These are phyloP conservation scores for Ictidomys tridecemlineatus DNA, from an alignment of 2,113 vertebrate species.

Conservation along the genomic window DNA sequence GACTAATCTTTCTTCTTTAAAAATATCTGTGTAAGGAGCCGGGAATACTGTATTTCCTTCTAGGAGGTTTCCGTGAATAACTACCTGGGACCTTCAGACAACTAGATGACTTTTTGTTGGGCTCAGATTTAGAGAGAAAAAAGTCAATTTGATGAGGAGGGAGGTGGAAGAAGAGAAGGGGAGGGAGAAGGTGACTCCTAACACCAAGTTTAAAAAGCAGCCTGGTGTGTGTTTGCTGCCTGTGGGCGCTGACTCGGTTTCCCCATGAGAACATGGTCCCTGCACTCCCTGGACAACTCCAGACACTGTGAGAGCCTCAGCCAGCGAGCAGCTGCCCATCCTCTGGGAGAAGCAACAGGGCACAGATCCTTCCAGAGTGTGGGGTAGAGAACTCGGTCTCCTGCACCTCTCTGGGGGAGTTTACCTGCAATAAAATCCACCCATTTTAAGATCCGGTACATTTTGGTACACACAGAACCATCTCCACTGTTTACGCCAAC, in stretches of 20 bases:
- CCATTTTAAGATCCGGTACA: background rate
- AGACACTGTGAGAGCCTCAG: background rate
- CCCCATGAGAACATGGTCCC: rapidly evolving
- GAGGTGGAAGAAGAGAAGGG: rapidly evolving
- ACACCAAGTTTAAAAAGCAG: no score
- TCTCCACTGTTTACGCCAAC: no score
- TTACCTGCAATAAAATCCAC: background rate
- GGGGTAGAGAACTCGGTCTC: background rate
- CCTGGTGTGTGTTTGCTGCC: background rate
- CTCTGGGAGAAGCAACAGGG: rapidly evolving
- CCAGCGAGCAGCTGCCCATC: rapidly evolving
- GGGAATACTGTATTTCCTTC: background rate
- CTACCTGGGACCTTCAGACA: background rate
- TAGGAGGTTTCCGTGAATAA: background rate
- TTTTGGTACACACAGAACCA: background rate
- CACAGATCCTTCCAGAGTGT: rapidly evolving
- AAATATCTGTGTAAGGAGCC: background rate
- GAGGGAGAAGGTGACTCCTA: background rate
- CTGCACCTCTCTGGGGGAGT: background rate
- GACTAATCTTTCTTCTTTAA: background rate
- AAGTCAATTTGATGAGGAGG: background rate
- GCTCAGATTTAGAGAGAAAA: background rate
- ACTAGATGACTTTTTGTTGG: background rate
- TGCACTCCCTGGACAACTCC: rapidly evolving
- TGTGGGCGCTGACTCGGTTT: rapidly evolving